Evolutionary conservation across 2,113 vertebrate species (phyloP).

Genomic region (Pachycephala philippinensis): DNA sequence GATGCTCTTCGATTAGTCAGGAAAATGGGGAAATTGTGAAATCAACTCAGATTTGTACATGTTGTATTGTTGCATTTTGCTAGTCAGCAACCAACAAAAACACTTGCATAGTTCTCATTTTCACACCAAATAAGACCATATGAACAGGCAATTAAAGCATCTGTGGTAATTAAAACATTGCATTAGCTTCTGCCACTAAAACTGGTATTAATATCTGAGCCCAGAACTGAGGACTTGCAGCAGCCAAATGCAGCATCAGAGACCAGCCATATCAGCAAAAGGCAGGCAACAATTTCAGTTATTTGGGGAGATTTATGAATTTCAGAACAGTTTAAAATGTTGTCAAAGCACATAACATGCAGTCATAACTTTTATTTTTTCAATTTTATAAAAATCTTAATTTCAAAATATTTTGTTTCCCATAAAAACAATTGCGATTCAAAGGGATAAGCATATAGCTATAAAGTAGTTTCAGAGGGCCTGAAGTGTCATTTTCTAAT

Average conservation of each 20-base stretch:
- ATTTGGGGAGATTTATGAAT: neutral
- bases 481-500: neutral
- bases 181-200: neutral
- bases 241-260: neutral
- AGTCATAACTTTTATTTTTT: neutral
- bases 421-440: neutral
- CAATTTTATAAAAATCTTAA: neutral
- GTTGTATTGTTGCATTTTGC: neutral
- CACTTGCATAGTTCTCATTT: neutral
- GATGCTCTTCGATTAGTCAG: rapidly evolving
- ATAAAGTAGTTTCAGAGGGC: neutral
- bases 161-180: neutral
- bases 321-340: neutral
- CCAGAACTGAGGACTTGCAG: neutral
- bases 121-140: neutral
- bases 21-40: neutral
- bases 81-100: neutral
- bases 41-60: neutral
- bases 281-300: neutral
- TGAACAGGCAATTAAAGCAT: neutral
- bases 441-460: neutral
- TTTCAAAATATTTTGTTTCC: neutral
- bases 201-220: neutral
- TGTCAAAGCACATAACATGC: neutral
- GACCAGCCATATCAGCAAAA: neutral